Evolutionary conservation across 2,888 invertebrate genomes (phyloP), one percentile per base, ranked within the genome.

Genomic region (Cetonia aurata): DNA sequence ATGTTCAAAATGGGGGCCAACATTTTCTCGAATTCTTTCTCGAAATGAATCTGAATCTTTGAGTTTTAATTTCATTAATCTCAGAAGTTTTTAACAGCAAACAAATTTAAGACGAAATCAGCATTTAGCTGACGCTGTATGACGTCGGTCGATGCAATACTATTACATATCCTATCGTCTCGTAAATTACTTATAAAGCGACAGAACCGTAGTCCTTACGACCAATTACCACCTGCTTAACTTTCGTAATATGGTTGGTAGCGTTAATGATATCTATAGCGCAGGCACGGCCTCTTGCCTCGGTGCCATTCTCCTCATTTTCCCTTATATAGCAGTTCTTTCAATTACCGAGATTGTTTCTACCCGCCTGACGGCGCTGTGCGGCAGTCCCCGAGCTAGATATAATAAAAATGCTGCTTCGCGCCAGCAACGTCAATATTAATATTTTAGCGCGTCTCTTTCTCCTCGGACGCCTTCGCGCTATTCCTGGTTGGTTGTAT

Each of bases 281-380:
- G 15, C 31, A 33, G 48, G 62, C 12, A 56, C 37, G n/a, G 37
- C 37, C 56, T 62, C 25, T 48, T 46, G 62, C 62, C 48, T 59
- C 62, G 62, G 48, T 62, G 48, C 48, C 62, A 62, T 56, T 57
- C 42, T 67, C 53, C 69, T 69, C 69, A 69, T 69, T 69, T 69
- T 70, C 48, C 56, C 70, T 66, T 50, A 56, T 65, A 48, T 65
- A 60, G 70, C 70, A 66, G 66, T 67, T 66, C 73, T 74, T 75
- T 74, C 74, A 75, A 74, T 74, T 74, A 75, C 72, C 68, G 71
- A 75, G 73, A 75, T 74, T 75, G 74, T 75, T 74, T 73, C 73
- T 48, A 31, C 33, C 62, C 62, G 62, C 48, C 48, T 19, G 69
- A 66, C 69, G 67, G 25, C 25, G 1, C n/a, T n/a, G n/a, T n/a